Percentiles rank a stretch among this genome's conserved stretches.
These are phyloP conservation scores for Geotrypetes seraphini DNA, from an alignment of 2,797 vertebrate genomes.

Conservation along the genomic window DNA sequence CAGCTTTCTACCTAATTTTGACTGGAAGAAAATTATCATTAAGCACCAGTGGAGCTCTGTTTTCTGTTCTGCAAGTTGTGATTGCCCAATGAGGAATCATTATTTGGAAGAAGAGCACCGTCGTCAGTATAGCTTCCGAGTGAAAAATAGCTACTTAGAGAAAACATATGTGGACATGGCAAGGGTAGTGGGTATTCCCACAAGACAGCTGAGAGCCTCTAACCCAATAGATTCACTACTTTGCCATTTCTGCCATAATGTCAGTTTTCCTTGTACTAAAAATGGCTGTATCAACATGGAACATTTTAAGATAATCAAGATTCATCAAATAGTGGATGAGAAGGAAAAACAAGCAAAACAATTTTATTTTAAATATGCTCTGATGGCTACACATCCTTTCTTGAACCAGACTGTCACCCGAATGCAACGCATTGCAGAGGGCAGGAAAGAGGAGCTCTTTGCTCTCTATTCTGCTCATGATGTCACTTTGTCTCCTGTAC, in stretches of 20 bases:
- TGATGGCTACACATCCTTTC: slow-evolving; percentile 80
- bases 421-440: slow-evolving; percentile 65
- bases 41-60: slow-evolving; percentile 86
- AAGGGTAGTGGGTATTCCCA: slow-evolving; percentile 67
- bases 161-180: slow-evolving; percentile 80
- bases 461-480: slow-evolving; percentile 86
- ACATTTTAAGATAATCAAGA: slow-evolving; percentile 83
- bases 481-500: slow-evolving; percentile 82
- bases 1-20: slow-evolving; percentile 75
- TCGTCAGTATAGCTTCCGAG: slow-evolving; percentile 76
- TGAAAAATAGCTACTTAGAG: slow-evolving; percentile 70
- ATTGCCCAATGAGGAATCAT: slow-evolving; percentile 78
- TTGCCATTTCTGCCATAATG: slow-evolving; percentile 85
- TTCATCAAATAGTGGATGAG: slow-evolving; percentile 84
- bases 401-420: slow-evolving; percentile 76
- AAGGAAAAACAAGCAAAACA: slow-evolving; percentile 67
- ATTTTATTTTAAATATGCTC: slow-evolving; percentile 74
- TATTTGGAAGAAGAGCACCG: slow-evolving; percentile 86
- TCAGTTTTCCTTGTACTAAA: slow-evolving; percentile 77
- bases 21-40: slow-evolving; percentile 75
- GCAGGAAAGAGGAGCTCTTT: slow-evolving; percentile 64
- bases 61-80: slow-evolving; percentile 81
- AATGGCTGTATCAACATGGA: slow-evolving; percentile 66
- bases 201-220: slow-evolving; percentile 76
- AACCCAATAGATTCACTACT: slow-evolving; percentile 89